These are phyloP conservation scores for Troides oblongomaculatus DNA, from an alignment of 2,888 invertebrate species.

Conservation along the genomic window DNA sequence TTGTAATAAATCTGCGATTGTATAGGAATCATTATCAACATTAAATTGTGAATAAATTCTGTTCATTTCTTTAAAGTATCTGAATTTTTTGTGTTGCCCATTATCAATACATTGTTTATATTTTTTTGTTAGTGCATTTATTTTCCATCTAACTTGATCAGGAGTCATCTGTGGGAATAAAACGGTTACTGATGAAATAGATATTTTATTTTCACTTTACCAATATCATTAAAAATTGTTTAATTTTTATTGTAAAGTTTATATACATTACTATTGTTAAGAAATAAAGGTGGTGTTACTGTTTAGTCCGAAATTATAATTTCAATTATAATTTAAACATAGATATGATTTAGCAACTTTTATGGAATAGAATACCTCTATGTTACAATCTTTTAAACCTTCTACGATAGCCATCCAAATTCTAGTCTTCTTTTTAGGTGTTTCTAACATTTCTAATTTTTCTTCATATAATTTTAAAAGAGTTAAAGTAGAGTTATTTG, in stretches of 20 bases:
- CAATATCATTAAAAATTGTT: too few relatives aligned
- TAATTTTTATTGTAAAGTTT: too few relatives aligned
- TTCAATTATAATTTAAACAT: neutral
- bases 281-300: too few relatives aligned
- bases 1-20: slow-evolving; percentile 41
- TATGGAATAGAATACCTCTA: slow-evolving; percentile 41
- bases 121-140: slow-evolving; percentile 56
- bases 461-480: slow-evolving; percentile 53
- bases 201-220: too few relatives aligned
- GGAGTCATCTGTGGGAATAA: slow-evolving; percentile 46
- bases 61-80: slow-evolving; percentile 53
- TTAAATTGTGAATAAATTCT: slow-evolving; percentile 51
- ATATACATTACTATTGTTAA: too few relatives aligned
- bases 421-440: slow-evolving; percentile 57
- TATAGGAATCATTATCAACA: slow-evolving; percentile 47
- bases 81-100: slow-evolving; percentile 49
- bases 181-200: too few relatives aligned
- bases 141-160: slow-evolving; percentile 58
- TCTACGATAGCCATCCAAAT: slow-evolving; percentile 57
- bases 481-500: slow-evolving; percentile 45
- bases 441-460: slow-evolving; percentile 54
- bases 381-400: slow-evolving; percentile 46
- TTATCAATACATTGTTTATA: slow-evolving; percentile 52
- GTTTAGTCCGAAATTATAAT: too few relatives aligned
- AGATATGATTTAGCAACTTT: too few relatives aligned